Percentiles rank a stretch among this genome's conserved stretches.
Conservation (phyloP, 2,797 vertebrate genomes). For the Ambastaia sidthimunki region DNA sequence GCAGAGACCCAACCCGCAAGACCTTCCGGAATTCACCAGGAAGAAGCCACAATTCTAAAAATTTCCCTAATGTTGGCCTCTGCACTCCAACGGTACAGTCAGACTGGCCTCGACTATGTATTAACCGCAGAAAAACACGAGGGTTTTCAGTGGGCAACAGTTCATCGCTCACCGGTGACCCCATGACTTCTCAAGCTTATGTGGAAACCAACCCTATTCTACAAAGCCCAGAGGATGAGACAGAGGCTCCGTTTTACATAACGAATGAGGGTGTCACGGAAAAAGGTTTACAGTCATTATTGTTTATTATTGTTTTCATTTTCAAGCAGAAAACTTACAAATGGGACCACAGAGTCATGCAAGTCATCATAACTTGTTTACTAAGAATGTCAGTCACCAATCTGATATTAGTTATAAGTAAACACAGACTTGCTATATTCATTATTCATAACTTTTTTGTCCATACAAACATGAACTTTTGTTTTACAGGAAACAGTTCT, state of each 20-base stretch:
- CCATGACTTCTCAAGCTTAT: neutral
- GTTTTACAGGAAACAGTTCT: slow-evolving; percentile 55
- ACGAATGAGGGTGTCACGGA: slow-evolving; percentile 55
- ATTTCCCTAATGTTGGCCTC: slow-evolving; percentile 63
- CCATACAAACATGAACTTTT: neutral
- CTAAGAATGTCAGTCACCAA: neutral
- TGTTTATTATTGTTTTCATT: neutral
- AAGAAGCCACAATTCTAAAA: slow-evolving; percentile 50
- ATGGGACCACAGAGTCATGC: neutral
- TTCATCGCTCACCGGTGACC: slow-evolving; percentile 19
- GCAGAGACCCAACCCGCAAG: slow-evolving; percentile 46
- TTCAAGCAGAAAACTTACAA: neutral
- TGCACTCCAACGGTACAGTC: slow-evolving; percentile 65
- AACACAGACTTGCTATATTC: neutral
- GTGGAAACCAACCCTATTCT: slow-evolving; percentile 30
- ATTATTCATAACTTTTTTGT: neutral
- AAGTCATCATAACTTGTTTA: neutral
- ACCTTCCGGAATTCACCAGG: slow-evolving; percentile 53
- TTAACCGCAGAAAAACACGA: slow-evolving; percentile 57
- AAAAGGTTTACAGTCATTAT: slow-evolving; percentile 51
- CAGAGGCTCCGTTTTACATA: slow-evolving; percentile 60
- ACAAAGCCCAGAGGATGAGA: slow-evolving; percentile 41
- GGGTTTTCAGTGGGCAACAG: slow-evolving; percentile 23
- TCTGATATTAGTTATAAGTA: neutral
- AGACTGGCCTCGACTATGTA: slow-evolving; percentile 57